Evolutionary conservation across 2,113 vertebrate genomes (phyloP).

Genomic region (Athene cunicularia): DNA sequence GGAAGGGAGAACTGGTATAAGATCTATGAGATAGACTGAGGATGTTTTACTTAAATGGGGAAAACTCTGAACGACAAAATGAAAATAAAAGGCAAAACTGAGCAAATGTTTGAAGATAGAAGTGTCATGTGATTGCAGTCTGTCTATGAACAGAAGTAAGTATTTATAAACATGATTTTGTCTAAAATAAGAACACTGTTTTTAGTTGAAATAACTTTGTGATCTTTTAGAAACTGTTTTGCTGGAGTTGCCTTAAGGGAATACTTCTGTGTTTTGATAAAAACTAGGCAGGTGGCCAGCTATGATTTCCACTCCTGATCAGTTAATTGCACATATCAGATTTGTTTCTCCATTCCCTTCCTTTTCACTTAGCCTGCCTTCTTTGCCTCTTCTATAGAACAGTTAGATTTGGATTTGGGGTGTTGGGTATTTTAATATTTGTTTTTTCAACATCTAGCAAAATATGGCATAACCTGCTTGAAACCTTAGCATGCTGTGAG

Average conservation of each 20-base stretch:
- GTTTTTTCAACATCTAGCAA: not conserved
- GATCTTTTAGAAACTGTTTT: constrained; percentile 6
- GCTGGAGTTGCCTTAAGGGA: not conserved
- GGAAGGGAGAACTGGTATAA: not conserved
- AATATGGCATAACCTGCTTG: not conserved
- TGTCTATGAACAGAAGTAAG: not conserved
- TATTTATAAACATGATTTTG: not conserved
- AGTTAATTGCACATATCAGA: not conserved
- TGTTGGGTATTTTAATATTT: rapidly evolving
- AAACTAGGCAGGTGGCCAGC: not conserved
- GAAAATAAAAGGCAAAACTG: not conserved
- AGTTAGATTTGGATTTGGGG: not conserved
- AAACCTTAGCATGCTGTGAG: not conserved
- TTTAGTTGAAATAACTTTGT: not conserved
- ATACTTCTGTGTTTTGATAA: constrained; percentile 22
- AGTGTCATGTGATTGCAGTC: not conserved
- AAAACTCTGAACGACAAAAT: not conserved
- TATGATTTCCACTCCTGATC: not conserved
- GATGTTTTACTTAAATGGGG: not conserved
- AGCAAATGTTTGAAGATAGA: not conserved
- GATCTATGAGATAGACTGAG: not conserved
- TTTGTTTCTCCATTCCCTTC: not conserved
- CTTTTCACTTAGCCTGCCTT: not conserved
- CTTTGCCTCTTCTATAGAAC: not conserved
- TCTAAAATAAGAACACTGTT: not conserved